Percentiles rank a stretch among this genome's conserved stretches.
Evolutionary conservation across 2,113 vertebrate genomes (phyloP).

Genomic region (Theristicus caerulescens): DNA sequence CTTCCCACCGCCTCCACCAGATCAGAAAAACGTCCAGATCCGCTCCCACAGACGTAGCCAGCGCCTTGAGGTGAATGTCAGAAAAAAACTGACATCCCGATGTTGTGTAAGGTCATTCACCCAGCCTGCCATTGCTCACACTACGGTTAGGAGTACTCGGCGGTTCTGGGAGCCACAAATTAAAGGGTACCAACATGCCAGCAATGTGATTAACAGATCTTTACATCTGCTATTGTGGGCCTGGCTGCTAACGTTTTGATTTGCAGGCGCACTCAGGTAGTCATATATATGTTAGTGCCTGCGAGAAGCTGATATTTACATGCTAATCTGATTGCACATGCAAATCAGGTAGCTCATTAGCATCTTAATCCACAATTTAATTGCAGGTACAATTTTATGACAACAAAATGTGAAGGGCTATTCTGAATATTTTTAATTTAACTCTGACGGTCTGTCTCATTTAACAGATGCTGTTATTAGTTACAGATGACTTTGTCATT

Average conservation of each 20-base stretch:
- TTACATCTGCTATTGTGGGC: neutral
- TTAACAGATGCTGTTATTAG: conserved; percentile 58
- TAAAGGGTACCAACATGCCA: neutral
- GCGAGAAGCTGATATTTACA: conserved; percentile 57
- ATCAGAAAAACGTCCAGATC: neutral
- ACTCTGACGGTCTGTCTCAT: conserved; percentile 46
- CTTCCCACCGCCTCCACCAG: neutral
- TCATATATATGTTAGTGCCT: conserved; percentile 45
- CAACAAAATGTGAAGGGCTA: conserved; percentile 63
- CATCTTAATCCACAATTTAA: conserved; percentile 69
- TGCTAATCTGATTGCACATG: conserved; percentile 66
- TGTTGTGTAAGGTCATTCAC: neutral
- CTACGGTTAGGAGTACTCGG: neutral
- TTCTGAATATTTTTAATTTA: conserved; percentile 59
- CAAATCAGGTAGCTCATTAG: conserved; percentile 67
- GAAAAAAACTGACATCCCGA: neutral
- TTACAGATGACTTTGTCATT: conserved; percentile 56
- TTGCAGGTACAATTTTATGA: conserved; percentile 64
- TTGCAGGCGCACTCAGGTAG: conserved; percentile 55
- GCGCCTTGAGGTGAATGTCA: neutral
- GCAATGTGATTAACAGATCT: conserved; percentile 35
- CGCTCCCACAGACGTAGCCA: neutral
- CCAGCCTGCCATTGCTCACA: neutral
- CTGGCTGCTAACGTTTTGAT: conserved; percentile 27
- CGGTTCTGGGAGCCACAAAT: conserved; percentile 1